These are phyloP conservation scores for Apogon talboti DNA, from an alignment of 2,797 vertebrate species.

Conservation along the genomic window DNA sequence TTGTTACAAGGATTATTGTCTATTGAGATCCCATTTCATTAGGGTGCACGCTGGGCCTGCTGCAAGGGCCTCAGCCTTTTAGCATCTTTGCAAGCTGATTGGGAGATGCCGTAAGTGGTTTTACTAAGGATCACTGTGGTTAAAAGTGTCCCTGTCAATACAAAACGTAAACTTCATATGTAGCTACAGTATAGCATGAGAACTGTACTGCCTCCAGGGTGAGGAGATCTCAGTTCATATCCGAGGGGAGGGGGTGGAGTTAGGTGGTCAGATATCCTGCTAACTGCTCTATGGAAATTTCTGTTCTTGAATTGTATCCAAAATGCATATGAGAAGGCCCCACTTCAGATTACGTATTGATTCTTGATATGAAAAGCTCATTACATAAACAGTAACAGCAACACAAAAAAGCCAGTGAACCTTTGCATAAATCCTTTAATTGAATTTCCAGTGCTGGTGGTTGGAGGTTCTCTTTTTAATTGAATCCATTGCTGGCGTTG, in stretches of 20 bases:
- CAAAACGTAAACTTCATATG: conserved; percentile 42
- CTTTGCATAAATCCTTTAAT: conserved; percentile 99
- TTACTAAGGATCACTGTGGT: conserved; percentile 62
- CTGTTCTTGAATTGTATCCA: conserved; percentile 71
- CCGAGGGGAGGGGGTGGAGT: conserved; percentile 20
- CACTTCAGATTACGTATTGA: conserved; percentile 97
- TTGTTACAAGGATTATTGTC: conserved; percentile 88
- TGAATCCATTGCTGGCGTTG: conserved; percentile 94
- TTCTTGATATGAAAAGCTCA: conserved; percentile 99
- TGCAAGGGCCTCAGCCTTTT: conserved; percentile 71
- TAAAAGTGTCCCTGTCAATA: conserved; percentile 58
- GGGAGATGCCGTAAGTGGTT: conserved; percentile 71
- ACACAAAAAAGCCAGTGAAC: conserved; percentile 92
- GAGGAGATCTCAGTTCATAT: conserved; percentile 21
- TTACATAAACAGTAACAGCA: conserved; percentile 98
- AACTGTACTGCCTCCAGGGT: conserved; percentile 4
- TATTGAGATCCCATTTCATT: conserved; percentile 88
- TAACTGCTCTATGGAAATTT: conserved; percentile 50
- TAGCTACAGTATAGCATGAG: conserved; percentile 27
- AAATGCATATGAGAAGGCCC: conserved; percentile 79
- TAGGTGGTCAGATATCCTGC: conserved; percentile 44
- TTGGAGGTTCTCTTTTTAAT: conserved; percentile 98
- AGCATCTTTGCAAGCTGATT: conserved; percentile 75
- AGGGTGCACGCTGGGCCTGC: conserved; percentile 71
- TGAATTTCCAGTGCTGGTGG: conserved; percentile 97